A percentile compares a stretch with the other conserved stretches of the same genome.
phyloP scores from a whole-genome alignment of 1,140 invertebrate species.

The Tetramorium alpestre region DNA sequence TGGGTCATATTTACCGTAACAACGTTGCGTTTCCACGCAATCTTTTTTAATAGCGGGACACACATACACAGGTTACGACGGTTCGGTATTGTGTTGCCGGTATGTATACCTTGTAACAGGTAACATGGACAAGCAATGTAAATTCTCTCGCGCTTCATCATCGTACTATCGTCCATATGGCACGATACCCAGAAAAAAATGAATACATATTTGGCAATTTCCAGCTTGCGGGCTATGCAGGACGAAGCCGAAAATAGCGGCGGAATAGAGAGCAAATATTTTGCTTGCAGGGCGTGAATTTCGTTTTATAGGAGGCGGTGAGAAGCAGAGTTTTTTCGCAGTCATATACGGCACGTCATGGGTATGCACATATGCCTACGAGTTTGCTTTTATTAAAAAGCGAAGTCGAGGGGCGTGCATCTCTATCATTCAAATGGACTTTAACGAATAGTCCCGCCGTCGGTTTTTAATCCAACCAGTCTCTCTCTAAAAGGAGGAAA shows the following conservation, averaged over 20 bases:
- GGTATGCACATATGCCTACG: conserved; percentile 43
- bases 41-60: conserved; percentile 47
- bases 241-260: conserved; percentile 48
- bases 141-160: conserved; percentile 66
- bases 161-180: conserved; percentile 44
- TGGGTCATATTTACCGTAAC: conserved; percentile 22
- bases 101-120: conserved; percentile 34
- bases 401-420: conserved; percentile 44
- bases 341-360: conserved; percentile 41
- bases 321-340: conserved; percentile 51
- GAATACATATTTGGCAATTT: conserved; percentile 60
- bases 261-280: conserved; percentile 63
- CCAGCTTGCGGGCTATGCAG: conserved; percentile 38
- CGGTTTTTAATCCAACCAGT: conserved; percentile 44
- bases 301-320: conserved; percentile 37
- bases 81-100: conserved; percentile 13
- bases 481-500: neutral
- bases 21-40: conserved; percentile 36
- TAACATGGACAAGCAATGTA: conserved; percentile 41
- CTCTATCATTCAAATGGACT: conserved; percentile 59
- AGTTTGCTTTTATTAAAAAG: conserved; percentile 58
- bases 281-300: conserved; percentile 59
- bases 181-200: conserved; percentile 52
- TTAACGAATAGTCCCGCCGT: conserved; percentile 51
- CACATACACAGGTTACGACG: neutral